phyloP scores from a whole-genome alignment of 2,888 invertebrate species.

The Lasiommata megera region DNA sequence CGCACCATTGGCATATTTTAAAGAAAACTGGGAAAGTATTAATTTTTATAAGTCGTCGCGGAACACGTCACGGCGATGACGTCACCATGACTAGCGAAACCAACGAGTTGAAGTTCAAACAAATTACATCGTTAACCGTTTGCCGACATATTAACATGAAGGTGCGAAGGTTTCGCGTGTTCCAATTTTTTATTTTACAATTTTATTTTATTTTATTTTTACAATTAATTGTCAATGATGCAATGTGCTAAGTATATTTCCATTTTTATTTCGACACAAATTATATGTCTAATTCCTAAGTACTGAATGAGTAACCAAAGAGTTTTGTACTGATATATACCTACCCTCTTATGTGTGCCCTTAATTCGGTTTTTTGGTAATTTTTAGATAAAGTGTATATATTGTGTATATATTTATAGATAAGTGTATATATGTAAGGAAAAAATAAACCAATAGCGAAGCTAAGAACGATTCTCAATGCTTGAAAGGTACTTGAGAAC shows the following conservation, averaged over 20 bases:
- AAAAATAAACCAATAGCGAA: no score
- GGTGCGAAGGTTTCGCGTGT: conserved; percentile 12
- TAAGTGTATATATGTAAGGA: no score
- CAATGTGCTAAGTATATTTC: background rate
- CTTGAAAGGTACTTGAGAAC: no score
- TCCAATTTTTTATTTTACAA: conserved; percentile 1
- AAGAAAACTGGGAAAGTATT: conserved; percentile 14
- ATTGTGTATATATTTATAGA: no score
- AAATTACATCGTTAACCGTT: conserved; percentile 9
- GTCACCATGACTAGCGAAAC: conserved; percentile 29
- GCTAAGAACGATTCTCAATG: no score
- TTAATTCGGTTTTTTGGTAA: no score
- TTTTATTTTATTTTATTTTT: no score
- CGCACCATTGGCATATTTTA: conserved; percentile 12
- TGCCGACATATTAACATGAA: conserved; percentile 5
- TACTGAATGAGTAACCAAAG: no score
- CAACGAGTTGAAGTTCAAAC: conserved; percentile 1
- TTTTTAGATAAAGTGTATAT: no score
- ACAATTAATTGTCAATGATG: background rate
- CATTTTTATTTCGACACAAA: background rate
- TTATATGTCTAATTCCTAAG: no score
- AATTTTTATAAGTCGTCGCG: conserved; percentile 14
- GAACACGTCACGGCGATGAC: conserved; percentile 24
- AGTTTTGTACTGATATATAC: no score
- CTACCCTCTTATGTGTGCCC: no score